phyloP scores from a whole-genome alignment of 2,888 invertebrate species.

The Orchesella flavescens region DNA sequence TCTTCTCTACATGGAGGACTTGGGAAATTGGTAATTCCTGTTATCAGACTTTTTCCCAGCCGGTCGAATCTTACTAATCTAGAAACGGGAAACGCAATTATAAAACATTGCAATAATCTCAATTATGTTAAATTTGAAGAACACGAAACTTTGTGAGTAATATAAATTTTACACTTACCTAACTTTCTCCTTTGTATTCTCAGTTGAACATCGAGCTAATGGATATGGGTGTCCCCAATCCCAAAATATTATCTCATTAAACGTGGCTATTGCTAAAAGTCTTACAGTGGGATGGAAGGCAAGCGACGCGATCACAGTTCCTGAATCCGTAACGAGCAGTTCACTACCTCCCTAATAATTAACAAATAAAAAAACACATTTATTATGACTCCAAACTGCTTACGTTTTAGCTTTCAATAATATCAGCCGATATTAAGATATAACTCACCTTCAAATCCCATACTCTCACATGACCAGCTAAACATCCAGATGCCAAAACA shows the following conservation, averaged over 20 bases:
- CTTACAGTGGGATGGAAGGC: slow-evolving; percentile 90
- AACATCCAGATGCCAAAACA: slow-evolving; percentile 89
- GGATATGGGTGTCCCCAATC: slow-evolving; percentile 85
- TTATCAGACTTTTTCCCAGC: slow-evolving; percentile 86
- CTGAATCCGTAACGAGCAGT: slow-evolving; percentile 84
- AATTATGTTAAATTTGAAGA: not conserved
- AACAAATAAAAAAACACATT: not conserved
- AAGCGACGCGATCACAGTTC: slow-evolving; percentile 83
- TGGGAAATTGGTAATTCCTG: slow-evolving; percentile 84
- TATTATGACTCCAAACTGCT: too few relatives aligned
- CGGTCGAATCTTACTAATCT: slow-evolving; percentile 90
- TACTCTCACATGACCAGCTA: slow-evolving; percentile 90
- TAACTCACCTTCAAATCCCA: slow-evolving; percentile 82
- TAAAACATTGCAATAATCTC: not conserved
- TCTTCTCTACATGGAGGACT: slow-evolving; percentile 68
- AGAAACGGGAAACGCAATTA: slow-evolving; percentile 73
- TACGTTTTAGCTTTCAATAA: too few relatives aligned
- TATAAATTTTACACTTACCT: slow-evolving; percentile 76
- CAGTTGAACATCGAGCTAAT: slow-evolving; percentile 84
- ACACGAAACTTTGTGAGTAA: not conserved
- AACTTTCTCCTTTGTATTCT: slow-evolving; percentile 86
- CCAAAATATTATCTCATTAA: slow-evolving; percentile 90
- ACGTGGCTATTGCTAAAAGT: slow-evolving; percentile 88
- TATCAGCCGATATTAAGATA: not conserved
- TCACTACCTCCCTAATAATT: slow-evolving; percentile 83